Base-by-base conservation (phyloP, 1,140 invertebrate species). In the Conus betulinus region DNA sequence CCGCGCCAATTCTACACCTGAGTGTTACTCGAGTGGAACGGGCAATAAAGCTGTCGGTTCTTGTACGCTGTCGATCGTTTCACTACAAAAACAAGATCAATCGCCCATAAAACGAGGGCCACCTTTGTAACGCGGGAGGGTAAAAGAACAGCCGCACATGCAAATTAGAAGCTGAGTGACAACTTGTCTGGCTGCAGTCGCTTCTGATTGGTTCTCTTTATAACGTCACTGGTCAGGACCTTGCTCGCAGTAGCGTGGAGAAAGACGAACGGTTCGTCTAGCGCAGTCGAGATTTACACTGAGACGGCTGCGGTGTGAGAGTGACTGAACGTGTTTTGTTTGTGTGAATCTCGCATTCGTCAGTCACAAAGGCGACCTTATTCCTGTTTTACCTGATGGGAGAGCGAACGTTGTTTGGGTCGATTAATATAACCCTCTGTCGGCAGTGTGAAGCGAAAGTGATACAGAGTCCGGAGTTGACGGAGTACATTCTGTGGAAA, bases 161-260 rank as follows among this genome's bases (percentile, higher is more conserved):
- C 85, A 87, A 87, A 87, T 27, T 5, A 78, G 39, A 51, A 57
- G 25, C 13, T 87, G 85, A 87, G 71, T 87, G 85, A 87, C 85
- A 87, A 53, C 3, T 55, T 86, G 63, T 17, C 74, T 20, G 39
- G 13, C 4, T 25, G 27, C 15, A 27, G 39, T 78, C 85, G 74
- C 23, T 57, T 79, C 39, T 67, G 85, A 79, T 87, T 87, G 85
- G 85, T 53, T 87, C 15, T 39, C 5, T 52, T 74, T 13, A 52
- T 27, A 78, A 87, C 74, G 71, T 87, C 85, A 79, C 74, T 27
- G 53, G 85, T 53, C 51, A 57, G n/a, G 85, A 13, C 52, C 39
- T 27, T 71, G 67, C 85, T 60, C 85, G 71, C 85, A 76, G 39
- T 39, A 39, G 85, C 71, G 85, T 87, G 74, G 85, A 53, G 71